Conservation (phyloP, 2,113 vertebrate species). For the Eulacestoma nigropectus region DNA sequence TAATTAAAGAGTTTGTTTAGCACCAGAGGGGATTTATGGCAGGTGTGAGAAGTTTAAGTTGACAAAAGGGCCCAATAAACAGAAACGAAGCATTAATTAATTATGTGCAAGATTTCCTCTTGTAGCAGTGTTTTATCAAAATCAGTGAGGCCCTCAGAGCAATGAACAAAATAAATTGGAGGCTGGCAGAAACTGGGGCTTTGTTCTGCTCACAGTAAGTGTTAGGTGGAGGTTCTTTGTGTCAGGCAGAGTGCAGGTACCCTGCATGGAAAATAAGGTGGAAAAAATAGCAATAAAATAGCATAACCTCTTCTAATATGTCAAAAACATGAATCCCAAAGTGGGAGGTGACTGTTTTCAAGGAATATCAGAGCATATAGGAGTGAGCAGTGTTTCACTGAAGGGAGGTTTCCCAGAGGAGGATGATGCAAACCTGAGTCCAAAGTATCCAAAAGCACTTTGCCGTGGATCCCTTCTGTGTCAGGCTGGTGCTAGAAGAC, state of each 20-base stretch:
- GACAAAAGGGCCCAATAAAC: constrained; percentile 35
- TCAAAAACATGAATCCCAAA: neutral
- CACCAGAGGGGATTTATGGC: constrained; percentile 1
- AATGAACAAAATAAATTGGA: neutral
- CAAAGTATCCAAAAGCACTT: too few relatives aligned
- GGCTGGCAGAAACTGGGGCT: neutral
- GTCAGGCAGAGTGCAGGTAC: neutral
- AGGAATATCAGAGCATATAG: neutral
- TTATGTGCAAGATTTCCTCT: neutral
- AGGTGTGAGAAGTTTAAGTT: constrained; percentile 24
- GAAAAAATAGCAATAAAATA: neutral
- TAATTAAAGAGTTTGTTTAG: constrained; percentile 39
- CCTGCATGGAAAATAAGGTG: neutral
- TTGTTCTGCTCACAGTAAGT: neutral
- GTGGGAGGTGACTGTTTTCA: neutral
- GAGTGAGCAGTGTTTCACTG: neutral
- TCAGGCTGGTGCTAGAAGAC: neutral
- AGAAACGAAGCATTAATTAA: constrained; percentile 28
- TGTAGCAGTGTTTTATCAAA: neutral
- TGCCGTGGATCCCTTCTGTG: neutral
- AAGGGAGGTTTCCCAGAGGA: neutral
- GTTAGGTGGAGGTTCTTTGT: neutral
- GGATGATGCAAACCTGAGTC: neutral
- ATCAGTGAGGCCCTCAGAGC: neutral
- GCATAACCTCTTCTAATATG: neutral